These are phyloP conservation scores for Trichonephila inaurata DNA, from an alignment of 1,140 invertebrate genomes.

Conservation along the genomic window DNA sequence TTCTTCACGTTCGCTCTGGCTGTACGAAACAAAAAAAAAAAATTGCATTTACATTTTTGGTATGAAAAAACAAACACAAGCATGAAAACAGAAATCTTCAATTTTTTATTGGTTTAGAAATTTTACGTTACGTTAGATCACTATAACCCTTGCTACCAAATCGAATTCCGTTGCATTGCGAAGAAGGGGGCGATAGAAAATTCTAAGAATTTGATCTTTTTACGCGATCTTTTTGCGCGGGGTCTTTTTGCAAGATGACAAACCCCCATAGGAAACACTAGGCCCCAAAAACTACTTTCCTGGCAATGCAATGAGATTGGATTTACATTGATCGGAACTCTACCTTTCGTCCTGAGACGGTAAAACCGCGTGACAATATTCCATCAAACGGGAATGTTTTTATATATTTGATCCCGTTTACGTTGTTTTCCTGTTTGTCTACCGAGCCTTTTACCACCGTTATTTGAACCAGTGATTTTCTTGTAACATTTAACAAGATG, in stretches of 20 bases:
- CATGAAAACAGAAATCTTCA: background rate
- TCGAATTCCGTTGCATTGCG: constrained; percentile 56
- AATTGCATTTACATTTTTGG: constrained; percentile 25
- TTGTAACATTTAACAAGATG: constrained; percentile 33
- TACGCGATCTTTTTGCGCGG: constrained; percentile 39
- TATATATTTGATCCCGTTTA: constrained; percentile 52
- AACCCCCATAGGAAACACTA: constrained; percentile 51
- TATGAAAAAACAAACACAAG: constrained; percentile 22
- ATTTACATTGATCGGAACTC: constrained; percentile 67
- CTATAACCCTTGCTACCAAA: constrained; percentile 21
- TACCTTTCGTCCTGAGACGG: constrained; percentile 17
- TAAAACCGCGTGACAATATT: constrained; percentile 65
- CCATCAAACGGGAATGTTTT: constrained; percentile 56
- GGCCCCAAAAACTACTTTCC: constrained; percentile 44
- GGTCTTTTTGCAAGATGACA: constrained; percentile 44
- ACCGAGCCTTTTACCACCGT: background rate
- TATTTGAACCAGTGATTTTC: background rate
- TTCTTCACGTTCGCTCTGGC: background rate
- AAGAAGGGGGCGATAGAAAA: constrained; percentile 9
- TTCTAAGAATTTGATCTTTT: constrained; percentile 60
- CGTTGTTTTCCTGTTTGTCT: constrained; percentile 48
- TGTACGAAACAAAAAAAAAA: background rate
- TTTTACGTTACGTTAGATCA: constrained; percentile 63
- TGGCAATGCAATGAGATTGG: constrained; percentile 48
- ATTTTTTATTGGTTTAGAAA: constrained; percentile 64